phyloP scores from a whole-genome alignment of 2,113 vertebrate species.

The Cricetomys ansorgei region DNA sequence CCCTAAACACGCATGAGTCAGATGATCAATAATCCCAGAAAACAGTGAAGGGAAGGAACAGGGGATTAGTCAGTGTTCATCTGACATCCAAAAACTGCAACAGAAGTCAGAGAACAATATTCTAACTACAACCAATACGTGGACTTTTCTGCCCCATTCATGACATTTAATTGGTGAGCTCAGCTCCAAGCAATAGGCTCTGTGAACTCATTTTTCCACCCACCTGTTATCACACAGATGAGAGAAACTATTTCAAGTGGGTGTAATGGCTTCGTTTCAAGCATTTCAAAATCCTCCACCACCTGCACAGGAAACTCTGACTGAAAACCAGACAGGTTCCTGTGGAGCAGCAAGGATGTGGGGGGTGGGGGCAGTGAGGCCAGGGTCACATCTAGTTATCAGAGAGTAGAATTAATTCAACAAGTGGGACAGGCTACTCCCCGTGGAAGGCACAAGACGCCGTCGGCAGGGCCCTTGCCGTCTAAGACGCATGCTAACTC shows the following conservation, averaged over 20 bases:
- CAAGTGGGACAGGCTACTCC: background rate
- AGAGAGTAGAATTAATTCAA: background rate
- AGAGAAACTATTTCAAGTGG: slow-evolving; percentile 69
- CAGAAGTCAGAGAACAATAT: slow-evolving; percentile 21
- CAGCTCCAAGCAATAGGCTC: slow-evolving; percentile 1
- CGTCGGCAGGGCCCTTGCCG: background rate
- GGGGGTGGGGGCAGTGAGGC: background rate
- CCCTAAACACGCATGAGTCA: slow-evolving; percentile 11
- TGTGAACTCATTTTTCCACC: slow-evolving; percentile 45
- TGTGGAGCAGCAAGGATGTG: background rate
- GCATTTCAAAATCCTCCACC: slow-evolving; percentile 66
- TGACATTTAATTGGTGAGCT: slow-evolving; percentile 47
- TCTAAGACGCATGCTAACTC: background rate
- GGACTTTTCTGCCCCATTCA: background rate
- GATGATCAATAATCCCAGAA: slow-evolving; percentile 29
- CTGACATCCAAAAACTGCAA: slow-evolving; percentile 29
- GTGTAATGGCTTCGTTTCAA: slow-evolving; percentile 42
- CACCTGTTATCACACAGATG: slow-evolving; percentile 39
- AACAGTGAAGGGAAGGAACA: slow-evolving; percentile 17
- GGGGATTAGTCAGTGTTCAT: background rate
- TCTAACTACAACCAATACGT: background rate
- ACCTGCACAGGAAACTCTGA: slow-evolving; percentile 76
- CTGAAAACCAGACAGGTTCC: slow-evolving; percentile 30
- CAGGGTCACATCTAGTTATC: background rate
- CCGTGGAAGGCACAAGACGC: background rate